phyloP scores from a whole-genome alignment of 2,888 invertebrate species.

The Drosophila vallismaia region DNA sequence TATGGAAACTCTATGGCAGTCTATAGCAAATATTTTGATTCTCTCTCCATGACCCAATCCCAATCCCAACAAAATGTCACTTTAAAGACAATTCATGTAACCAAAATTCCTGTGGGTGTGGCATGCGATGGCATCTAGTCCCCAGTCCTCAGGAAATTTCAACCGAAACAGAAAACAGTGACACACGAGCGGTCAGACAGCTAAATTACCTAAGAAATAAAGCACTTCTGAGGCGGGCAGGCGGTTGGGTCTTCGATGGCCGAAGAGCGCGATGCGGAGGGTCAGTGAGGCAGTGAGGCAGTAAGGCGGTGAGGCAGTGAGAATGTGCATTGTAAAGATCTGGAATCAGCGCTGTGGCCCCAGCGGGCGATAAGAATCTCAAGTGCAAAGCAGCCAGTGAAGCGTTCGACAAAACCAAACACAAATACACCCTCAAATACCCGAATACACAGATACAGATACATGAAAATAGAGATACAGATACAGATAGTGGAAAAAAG shows the following conservation, averaged over 20 bases:
- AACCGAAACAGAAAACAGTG: slow-evolving; percentile 1
- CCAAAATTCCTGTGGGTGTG: slow-evolving; percentile 9
- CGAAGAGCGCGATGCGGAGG: background rate
- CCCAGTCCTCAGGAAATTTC: background rate
- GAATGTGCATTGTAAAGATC: slow-evolving; percentile 73
- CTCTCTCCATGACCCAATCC: background rate
- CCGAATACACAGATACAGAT: slow-evolving; percentile 8
- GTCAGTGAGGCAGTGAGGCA: slow-evolving; percentile 7
- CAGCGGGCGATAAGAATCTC: slow-evolving; percentile 70
- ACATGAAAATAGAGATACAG: slow-evolving; percentile 6
- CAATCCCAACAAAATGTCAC: slow-evolving; percentile 13
- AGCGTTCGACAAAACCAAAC: slow-evolving; percentile 73
- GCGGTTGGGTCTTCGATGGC: background rate
- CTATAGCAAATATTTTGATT: background rate
- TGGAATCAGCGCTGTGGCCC: slow-evolving; percentile 67
- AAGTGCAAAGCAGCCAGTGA: slow-evolving; percentile 77
- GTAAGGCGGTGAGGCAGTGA: slow-evolving; percentile 5
- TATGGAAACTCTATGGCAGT: too few relatives aligned
- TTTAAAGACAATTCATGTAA: slow-evolving; percentile 55
- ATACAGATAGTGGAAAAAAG: slow-evolving; percentile 25
- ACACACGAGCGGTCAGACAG: slow-evolving; percentile 1
- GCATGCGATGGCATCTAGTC: background rate
- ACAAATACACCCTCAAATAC: slow-evolving; percentile 12
- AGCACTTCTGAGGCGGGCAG: slow-evolving; percentile 2
- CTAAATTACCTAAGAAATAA: slow-evolving; percentile 22